These are phyloP conservation scores for Prunella himalayana DNA, from an alignment of 2,113 vertebrate genomes.

Conservation along the genomic window DNA sequence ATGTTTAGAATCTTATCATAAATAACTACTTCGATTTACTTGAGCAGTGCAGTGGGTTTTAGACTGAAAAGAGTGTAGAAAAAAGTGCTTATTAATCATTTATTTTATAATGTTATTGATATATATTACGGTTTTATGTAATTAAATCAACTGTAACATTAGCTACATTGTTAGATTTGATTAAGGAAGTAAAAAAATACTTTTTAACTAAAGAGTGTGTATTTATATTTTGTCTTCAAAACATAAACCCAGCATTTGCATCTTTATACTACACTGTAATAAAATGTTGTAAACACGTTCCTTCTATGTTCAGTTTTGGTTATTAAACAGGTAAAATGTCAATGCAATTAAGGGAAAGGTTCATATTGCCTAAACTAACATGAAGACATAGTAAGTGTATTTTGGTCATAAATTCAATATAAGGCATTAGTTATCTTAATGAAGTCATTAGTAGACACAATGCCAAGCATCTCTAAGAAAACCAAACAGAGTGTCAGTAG, in stretches of 20 bases:
- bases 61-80: background rate
- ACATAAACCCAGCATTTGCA: background rate
- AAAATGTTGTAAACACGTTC: background rate
- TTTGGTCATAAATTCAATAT: background rate
- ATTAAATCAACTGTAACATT: constrained; percentile 20
- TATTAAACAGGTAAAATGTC: background rate
- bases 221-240: background rate
- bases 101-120: background rate
- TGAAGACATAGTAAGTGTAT: background rate
- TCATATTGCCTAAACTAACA: background rate
- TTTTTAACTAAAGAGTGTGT: background rate
- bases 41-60: background rate
- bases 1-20: background rate
- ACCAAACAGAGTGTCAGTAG: background rate
- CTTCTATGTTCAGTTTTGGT: background rate
- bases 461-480: background rate
- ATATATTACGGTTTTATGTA: background rate
- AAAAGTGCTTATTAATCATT: background rate
- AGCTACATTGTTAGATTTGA: background rate
- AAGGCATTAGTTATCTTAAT: background rate
- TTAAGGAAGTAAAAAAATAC: background rate
- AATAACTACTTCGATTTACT: background rate
- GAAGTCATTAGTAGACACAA: background rate
- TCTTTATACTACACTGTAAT: background rate
- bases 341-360: background rate